phyloP scores from a whole-genome alignment of 2,888 invertebrate genomes.

The Cyclophora albipunctata region DNA sequence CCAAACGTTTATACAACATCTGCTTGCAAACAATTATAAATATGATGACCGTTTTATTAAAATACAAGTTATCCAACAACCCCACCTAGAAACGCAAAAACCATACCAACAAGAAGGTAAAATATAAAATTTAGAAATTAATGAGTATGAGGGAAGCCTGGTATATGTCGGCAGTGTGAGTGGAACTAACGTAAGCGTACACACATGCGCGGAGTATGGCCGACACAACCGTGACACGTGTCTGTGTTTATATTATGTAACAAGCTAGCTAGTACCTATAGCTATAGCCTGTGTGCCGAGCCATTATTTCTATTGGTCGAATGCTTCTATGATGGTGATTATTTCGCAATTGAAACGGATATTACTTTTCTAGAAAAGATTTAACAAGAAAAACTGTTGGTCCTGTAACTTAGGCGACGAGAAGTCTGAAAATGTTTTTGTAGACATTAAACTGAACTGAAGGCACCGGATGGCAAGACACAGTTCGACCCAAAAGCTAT shows the following conservation, averaged over 20 bases:
- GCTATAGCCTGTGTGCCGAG: constrained; percentile 13
- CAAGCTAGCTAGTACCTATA: constrained; percentile 20
- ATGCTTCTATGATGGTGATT: constrained; percentile 14
- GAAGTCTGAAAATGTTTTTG: no score
- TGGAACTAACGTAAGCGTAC: constrained; percentile 15
- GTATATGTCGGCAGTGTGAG: constrained; percentile 6
- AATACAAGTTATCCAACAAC: neutral
- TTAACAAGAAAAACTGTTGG: neutral
- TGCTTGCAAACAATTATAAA: constrained; percentile 5
- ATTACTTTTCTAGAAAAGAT: neutral
- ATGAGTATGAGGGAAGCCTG: no score
- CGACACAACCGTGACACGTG: constrained; percentile 42
- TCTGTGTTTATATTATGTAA: constrained; percentile 55
- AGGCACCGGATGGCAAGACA: no score
- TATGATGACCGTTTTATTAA: no score
- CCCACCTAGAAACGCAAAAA: constrained; percentile 6
- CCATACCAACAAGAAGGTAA: constrained; percentile 14
- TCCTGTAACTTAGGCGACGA: no score
- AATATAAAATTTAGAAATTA: neutral
- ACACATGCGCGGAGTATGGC: constrained; percentile 32
- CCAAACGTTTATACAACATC: constrained; percentile 31
- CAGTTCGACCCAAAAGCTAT: no score
- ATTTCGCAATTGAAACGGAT: constrained; percentile 5
- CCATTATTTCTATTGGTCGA: constrained; percentile 22
- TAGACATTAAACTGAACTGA: no score